phyloP scores from a whole-genome alignment of 2,797 vertebrate species.

The Syngnathus rostellatus region DNA sequence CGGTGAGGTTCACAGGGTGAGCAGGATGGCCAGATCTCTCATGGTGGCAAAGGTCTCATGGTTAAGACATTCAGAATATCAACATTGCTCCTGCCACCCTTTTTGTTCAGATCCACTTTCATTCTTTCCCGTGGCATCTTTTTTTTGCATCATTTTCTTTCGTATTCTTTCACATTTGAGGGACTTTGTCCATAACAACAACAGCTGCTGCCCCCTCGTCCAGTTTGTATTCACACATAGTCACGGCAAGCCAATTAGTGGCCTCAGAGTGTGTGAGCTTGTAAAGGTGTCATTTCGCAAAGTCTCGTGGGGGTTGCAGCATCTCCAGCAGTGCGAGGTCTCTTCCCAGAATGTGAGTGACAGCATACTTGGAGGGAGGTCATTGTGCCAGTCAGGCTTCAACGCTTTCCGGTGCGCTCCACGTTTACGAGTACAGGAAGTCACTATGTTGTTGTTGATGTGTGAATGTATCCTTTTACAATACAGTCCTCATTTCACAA shows the following conservation, averaged over 20 bases:
- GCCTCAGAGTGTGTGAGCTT: conserved; percentile 21
- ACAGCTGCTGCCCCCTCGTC: conserved; percentile 49
- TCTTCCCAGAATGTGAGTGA: conserved; percentile 58
- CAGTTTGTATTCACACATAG: conserved; percentile 52
- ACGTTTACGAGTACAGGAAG: conserved; percentile 44
- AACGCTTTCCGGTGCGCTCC: conserved; percentile 50
- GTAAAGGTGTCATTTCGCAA: conserved; percentile 36
- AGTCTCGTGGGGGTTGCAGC: conserved; percentile 54
- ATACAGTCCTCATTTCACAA: not conserved
- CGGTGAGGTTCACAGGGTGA: conserved; percentile 37
- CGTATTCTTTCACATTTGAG: conserved; percentile 38
- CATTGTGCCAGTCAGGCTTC: conserved; percentile 55
- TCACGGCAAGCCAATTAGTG: conserved; percentile 62
- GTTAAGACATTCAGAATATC: conserved; percentile 13
- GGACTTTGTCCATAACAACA: conserved; percentile 30
- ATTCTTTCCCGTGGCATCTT: conserved; percentile 8
- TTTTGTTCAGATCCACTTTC: conserved; percentile 9
- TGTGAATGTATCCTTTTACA: not conserved
- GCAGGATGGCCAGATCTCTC: conserved; percentile 30
- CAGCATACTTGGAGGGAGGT: conserved; percentile 43
- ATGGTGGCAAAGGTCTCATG: conserved; percentile 30
- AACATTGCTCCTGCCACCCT: not conserved
- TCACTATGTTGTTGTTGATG: conserved; percentile 24
- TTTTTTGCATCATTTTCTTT: conserved; percentile 19
- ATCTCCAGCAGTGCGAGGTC: conserved; percentile 63